These are phyloP conservation scores for Phymanthus crucifer DNA, from an alignment of 92 coral and sea anemone species.

Conservation along the genomic window DNA sequence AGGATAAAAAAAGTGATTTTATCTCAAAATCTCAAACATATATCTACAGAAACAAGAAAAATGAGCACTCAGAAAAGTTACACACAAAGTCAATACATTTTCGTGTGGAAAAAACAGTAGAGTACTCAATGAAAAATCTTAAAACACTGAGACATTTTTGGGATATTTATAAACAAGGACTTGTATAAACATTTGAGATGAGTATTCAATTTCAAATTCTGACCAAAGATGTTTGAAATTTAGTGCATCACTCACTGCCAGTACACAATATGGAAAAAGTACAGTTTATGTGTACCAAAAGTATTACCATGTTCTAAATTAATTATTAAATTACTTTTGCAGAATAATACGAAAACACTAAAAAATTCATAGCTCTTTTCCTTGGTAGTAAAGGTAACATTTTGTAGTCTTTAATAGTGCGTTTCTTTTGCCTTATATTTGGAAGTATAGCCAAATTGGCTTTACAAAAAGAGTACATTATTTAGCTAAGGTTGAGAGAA, in stretches of 20 bases:
- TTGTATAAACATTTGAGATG: not conserved
- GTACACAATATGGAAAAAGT: constrained; percentile 15
- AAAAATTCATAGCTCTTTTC: not conserved
- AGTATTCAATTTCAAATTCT: not conserved
- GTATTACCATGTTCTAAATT: not conserved
- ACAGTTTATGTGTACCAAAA: not conserved
- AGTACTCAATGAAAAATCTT: not conserved
- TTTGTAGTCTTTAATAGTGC: not conserved
- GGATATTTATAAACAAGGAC: not conserved
- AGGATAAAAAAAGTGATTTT: not conserved
- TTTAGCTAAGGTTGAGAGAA: not conserved
- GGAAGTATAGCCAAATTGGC: not conserved
- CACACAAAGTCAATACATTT: not conserved
- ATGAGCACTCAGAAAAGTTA: not conserved
- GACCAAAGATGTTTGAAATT: not conserved
- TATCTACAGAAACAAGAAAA: not conserved
- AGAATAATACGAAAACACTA: not conserved
- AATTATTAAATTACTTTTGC: constrained; percentile 1
- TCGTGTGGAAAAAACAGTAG: not conserved
- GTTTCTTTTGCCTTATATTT: not conserved
- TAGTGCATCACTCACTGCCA: constrained; percentile 13
- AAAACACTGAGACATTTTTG: not conserved
- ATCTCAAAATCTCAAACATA: constrained; percentile 12
- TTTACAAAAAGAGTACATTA: not conserved
- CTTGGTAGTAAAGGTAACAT: not conserved